These are phyloP conservation scores for Chironomus tentans DNA, from an alignment of 2,888 invertebrate genomes.

Conservation along the genomic window DNA sequence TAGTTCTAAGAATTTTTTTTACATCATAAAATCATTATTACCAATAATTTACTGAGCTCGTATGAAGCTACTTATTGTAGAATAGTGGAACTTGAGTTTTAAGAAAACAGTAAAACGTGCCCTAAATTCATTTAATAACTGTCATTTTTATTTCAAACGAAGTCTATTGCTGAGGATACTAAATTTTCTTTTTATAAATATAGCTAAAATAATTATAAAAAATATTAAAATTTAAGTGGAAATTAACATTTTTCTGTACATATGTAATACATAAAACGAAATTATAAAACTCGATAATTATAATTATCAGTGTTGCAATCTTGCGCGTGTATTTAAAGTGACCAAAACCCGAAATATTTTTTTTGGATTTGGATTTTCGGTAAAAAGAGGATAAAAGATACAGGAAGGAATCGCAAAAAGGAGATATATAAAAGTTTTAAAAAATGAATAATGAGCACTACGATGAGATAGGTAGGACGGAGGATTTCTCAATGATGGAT, in stretches of 20 bases:
- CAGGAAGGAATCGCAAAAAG: neutral
- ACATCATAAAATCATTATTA: no score
- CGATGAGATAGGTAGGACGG: conserved; percentile 22
- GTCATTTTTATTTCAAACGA: no score
- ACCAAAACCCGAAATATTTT: neutral
- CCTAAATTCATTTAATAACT: no score
- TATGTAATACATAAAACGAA: neutral
- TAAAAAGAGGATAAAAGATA: neutral
- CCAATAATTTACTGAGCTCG: no score
- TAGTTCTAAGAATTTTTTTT: no score
- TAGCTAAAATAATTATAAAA: neutral
- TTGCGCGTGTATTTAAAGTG: neutral
- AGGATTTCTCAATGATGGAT: conserved; percentile 23
- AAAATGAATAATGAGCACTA: conserved; percentile 27
- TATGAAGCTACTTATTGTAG: no score
- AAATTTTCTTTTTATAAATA: neutral
- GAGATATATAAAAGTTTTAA: neutral
- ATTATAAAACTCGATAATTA: neutral
- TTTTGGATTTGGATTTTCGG: neutral
- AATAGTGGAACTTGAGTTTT: no score
- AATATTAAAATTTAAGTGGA: neutral
- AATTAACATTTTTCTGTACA: neutral
- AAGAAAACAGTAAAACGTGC: no score
- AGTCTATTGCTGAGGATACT: neutral
- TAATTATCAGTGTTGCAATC: neutral